Conservation (phyloP, 1,140 invertebrate species). For the Sesamia nonagrioides region DNA sequence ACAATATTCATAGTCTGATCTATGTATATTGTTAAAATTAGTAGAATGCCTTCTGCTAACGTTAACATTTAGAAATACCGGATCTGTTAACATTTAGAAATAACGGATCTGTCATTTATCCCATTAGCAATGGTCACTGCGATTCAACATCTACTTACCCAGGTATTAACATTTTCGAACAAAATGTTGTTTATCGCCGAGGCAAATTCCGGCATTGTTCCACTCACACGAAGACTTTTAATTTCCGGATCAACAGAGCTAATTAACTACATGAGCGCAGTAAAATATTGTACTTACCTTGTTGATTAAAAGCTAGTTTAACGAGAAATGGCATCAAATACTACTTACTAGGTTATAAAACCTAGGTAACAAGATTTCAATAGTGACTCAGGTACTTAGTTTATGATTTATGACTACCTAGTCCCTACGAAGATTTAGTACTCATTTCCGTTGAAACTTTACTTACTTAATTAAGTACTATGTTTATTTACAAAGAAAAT, state of each 20-base stretch:
- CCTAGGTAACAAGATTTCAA: background rate
- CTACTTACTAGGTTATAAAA: slow-evolving; percentile 16
- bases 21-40: too few species aligned
- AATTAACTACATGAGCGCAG: slow-evolving; percentile 21
- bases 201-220: background rate
- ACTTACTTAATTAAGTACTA: too few species aligned
- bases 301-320: slow-evolving; percentile 38
- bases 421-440: background rate
- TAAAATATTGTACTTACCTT: slow-evolving; percentile 27
- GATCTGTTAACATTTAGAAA: too few species aligned
- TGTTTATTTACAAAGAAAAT: too few species aligned
- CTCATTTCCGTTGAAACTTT: background rate
- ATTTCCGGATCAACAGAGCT: slow-evolving; percentile 20
- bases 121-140: too few species aligned
- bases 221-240: background rate
- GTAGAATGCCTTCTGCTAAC: too few species aligned
- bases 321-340: background rate
- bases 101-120: too few species aligned
- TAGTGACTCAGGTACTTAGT: slow-evolving; percentile 9
- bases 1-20: too few species aligned
- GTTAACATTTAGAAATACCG: too few species aligned
- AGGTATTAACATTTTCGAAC: too few species aligned
- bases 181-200: background rate
- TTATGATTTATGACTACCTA: slow-evolving; percentile 17
- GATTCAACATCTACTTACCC: too few species aligned